Evolutionary conservation across 2,797 vertebrate species (phyloP).

Genomic region (Erpetoichthys calabaricus): DNA sequence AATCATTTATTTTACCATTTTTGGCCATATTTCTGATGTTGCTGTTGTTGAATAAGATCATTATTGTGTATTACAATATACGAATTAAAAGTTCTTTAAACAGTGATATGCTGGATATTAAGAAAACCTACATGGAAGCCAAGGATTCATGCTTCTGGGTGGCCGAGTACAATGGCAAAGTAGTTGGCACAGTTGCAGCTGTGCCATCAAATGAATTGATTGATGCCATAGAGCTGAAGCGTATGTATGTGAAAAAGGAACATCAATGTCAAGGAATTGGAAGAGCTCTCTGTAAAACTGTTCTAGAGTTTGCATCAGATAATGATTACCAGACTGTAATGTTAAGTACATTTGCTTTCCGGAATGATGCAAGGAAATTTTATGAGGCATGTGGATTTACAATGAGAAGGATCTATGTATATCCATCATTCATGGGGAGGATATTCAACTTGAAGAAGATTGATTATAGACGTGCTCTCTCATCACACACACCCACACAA

Average conservation of each 20-base stretch:
- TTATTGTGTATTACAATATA: too few relatives aligned
- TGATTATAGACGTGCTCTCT: slow-evolving; percentile 21
- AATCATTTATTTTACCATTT: slow-evolving; percentile 12
- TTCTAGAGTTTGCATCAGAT: slow-evolving; percentile 23
- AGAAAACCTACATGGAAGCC: slow-evolving; percentile 25
- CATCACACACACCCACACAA: too few relatives aligned
- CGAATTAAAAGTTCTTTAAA: slow-evolving; percentile 16
- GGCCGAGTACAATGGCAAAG: slow-evolving; percentile 21
- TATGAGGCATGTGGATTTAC: slow-evolving; percentile 34
- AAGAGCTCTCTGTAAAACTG: slow-evolving; percentile 16
- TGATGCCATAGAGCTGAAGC: slow-evolving; percentile 20
- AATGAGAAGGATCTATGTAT: slow-evolving; percentile 14
- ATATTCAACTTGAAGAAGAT: slow-evolving; percentile 22
- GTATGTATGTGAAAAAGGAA: slow-evolving; percentile 19
- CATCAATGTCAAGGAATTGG: slow-evolving; percentile 18
- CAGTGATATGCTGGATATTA: slow-evolving; percentile 33
- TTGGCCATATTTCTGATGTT: background rate
- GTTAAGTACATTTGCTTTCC: slow-evolving; percentile 25
- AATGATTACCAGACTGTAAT: slow-evolving; percentile 26
- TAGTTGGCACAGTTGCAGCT: slow-evolving; percentile 29
- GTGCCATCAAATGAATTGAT: slow-evolving; percentile 14
- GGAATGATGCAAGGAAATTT: slow-evolving; percentile 23
- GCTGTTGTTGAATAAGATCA: too few relatives aligned
- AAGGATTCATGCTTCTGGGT: slow-evolving; percentile 35
- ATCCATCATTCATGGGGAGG: slow-evolving; percentile 19